Evolutionary conservation across 1,140 invertebrate species (phyloP).

Genomic region (Leguminivora glycinivorella): DNA sequence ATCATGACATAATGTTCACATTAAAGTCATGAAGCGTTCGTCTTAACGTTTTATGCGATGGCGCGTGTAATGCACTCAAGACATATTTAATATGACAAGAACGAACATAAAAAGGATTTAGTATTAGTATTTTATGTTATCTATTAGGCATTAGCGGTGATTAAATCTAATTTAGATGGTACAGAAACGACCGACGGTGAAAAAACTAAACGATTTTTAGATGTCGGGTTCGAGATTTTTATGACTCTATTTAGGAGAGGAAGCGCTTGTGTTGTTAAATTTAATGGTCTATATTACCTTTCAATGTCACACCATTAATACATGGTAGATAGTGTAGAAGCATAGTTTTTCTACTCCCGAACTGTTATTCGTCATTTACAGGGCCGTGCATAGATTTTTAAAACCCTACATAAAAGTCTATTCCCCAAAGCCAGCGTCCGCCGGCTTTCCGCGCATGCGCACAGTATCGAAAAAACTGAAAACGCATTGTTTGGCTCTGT

Average conservation of each 20-base stretch:
- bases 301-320: neutral
- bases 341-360: no score
- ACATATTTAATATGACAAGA: conserved; percentile 19
- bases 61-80: conserved; percentile 9
- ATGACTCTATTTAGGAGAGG: neutral
- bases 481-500: no score
- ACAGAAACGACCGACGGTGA: neutral
- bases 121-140: conserved; percentile 2
- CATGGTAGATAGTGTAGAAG: no score
- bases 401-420: no score
- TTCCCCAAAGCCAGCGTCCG: no score
- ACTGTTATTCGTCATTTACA: no score
- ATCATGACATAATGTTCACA: conserved; percentile 12
- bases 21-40: conserved; percentile 24
- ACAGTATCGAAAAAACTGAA: no score
- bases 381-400: no score
- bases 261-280: neutral
- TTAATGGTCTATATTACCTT: neutral
- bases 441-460: no score
- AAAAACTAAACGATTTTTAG: neutral
- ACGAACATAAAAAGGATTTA: conserved; percentile 16
- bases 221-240: neutral
- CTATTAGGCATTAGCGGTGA: conserved; percentile 1
- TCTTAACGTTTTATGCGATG: conserved; percentile 20
- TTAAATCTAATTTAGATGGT: neutral